Base-by-base conservation (phyloP, 1,140 invertebrate species). In the Drosophila bipectinata region DNA sequence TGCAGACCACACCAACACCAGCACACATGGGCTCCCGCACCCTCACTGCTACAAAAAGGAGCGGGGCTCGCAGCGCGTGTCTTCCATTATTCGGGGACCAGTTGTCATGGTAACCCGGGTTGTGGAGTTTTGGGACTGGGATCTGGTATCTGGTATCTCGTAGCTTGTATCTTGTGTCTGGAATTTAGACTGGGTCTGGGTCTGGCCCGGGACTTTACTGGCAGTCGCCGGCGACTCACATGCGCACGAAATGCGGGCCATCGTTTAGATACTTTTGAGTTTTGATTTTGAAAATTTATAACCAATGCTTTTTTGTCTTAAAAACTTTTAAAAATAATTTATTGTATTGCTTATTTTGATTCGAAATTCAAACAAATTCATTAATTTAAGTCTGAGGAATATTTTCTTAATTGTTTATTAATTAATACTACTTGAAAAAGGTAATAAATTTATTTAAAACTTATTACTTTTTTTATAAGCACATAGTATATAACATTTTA, bases 1-100 rank as follows among this genome's bases (percentile, higher is more conserved):
- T 53, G 64, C 79, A 77, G 18, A 24, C 39, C 63, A 79, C 72
- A 88, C 83, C 15, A 71, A 75, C 53, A 88, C 82, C 32, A 53
- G 1, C 47, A 55, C 74, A 82, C 10, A 37, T 1, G 30, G 14
- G 18, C 37, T 44, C 49, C 48, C 49, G 21, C 56, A 34, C 49
- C 37, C 37, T 44, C 14, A 21, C 39, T 47, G 1, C 41, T 30
- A 30, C 34, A 7, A 28, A 49, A 54, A 34, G 52, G 58, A 51
- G 54, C 48, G 72, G 45, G 57, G 53, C 55, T 57, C 2, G 32
- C 49, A 56, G 78, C 83, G 83, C 68, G 75, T 83, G 80, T 62
- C 79, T 83, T 64, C 80, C 80, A 83, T 83, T 78, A 76, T 66
- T 64, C 62, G 78, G 18, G 57, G 37, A 8, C 21, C 18, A 34